Evolutionary conservation across 2,113 vertebrate species (phyloP).

Genomic region (Steatornis caripensis): DNA sequence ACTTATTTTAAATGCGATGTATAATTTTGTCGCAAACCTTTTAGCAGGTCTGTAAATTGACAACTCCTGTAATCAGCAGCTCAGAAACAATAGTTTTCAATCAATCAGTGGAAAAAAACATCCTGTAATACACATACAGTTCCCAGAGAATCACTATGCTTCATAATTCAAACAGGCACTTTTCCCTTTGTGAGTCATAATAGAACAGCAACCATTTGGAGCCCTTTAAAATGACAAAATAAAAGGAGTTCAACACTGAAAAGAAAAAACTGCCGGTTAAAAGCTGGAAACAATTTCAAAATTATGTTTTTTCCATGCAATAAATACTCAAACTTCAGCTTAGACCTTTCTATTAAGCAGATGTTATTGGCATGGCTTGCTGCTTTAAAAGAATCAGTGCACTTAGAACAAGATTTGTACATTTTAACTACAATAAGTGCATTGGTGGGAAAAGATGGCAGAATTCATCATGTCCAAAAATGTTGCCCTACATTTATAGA

Average conservation of each 20-base stretch:
- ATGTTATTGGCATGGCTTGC: conserved; percentile 11
- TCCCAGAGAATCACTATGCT: conserved; percentile 31
- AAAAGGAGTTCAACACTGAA: conserved; percentile 39
- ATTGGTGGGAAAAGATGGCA: background rate
- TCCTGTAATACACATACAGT: background rate
- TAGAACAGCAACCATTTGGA: conserved; percentile 26
- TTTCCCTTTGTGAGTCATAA: conserved; percentile 40
- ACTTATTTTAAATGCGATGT: conserved; percentile 58
- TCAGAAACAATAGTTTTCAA: conserved; percentile 67
- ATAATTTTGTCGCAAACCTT: conserved; percentile 68
- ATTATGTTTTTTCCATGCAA: conserved; percentile 23
- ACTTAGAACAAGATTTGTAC: background rate
- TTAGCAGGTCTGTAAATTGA: conserved; percentile 56
- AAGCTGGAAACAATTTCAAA: conserved; percentile 50
- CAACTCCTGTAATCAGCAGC: conserved; percentile 45
- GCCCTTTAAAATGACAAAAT: conserved; percentile 29
- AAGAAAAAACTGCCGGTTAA: conserved; percentile 32
- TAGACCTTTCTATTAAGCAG: conserved; percentile 44
- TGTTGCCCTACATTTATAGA: background rate
- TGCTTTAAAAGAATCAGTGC: background rate
- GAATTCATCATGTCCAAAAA: background rate
- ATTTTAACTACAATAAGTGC: background rate
- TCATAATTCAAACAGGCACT: conserved; percentile 49
- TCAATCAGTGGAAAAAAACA: conserved; percentile 36
- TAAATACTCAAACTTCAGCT: conserved; percentile 31